Conservation (phyloP, 1,140 invertebrate genomes). For the Hyphantria cunea region DNA sequence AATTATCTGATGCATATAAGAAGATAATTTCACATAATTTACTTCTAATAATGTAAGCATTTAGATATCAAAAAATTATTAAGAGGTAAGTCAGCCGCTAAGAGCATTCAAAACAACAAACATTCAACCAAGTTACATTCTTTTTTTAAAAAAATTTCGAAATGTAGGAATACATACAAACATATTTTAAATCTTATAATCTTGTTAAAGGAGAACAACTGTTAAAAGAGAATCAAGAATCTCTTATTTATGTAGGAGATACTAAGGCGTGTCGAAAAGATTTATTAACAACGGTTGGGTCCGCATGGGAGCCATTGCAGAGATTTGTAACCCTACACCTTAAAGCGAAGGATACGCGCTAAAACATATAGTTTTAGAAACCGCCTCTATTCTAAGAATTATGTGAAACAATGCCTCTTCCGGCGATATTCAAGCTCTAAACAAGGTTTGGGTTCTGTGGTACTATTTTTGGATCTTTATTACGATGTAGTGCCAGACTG, state of each 20-base stretch:
- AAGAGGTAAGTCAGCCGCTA: too few relatives aligned
- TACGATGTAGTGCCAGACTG: conserved; percentile 2
- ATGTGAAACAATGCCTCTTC: conserved; percentile 31
- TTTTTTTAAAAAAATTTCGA: too few relatives aligned
- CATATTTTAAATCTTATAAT: conserved; percentile 7
- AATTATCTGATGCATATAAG: too few relatives aligned
- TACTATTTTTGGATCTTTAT: conserved; percentile 13
- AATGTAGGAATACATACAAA: too few relatives aligned
- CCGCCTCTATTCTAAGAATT: conserved; percentile 49
- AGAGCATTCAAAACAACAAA: too few relatives aligned
- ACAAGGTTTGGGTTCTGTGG: conserved; percentile 42
- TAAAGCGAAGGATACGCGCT: conserved; percentile 42
- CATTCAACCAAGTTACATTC: too few relatives aligned
- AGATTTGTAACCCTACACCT: conserved; percentile 59
- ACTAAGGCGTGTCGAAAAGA: conserved; percentile 40
- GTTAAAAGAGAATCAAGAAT: conserved; percentile 23
- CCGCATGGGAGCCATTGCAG: conserved; percentile 45
- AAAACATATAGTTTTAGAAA: conserved; percentile 52
- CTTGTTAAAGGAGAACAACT: conserved; percentile 5
- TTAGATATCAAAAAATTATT: too few relatives aligned
- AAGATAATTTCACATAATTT: too few relatives aligned
- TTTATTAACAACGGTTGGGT: conserved; percentile 39
- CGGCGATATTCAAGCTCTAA: conserved; percentile 31
- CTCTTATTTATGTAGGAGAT: conserved; percentile 31
- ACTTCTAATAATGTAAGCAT: too few relatives aligned